Conservation (phyloP, 2,113 vertebrate species). For the Peromyscus maniculatus region DNA sequence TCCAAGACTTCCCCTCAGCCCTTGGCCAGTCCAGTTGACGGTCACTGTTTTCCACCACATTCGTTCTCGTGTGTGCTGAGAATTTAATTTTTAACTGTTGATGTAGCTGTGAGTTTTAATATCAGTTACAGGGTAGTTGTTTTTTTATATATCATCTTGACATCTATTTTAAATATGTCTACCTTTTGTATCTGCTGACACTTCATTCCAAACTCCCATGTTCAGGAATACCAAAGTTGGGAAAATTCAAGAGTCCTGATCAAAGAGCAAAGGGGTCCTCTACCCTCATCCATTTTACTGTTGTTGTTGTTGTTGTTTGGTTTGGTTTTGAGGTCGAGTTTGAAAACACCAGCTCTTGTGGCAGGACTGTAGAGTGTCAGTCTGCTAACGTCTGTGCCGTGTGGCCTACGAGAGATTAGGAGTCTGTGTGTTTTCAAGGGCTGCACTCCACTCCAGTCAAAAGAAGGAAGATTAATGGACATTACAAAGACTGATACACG, state of each 20-base stretch:
- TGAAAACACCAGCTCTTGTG: conserved; percentile 21
- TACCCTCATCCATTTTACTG: background rate
- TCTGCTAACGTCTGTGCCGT: background rate
- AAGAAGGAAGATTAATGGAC: background rate
- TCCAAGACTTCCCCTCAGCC: background rate
- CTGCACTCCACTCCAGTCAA: background rate
- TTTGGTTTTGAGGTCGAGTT: background rate
- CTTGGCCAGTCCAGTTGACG: background rate
- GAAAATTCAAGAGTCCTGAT: conserved; percentile 1
- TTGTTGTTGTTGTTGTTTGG: too few relatives aligned
- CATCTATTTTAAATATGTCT: conserved; percentile 56
- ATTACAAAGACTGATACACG: background rate
- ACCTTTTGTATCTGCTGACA: background rate
- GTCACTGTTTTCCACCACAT: background rate
- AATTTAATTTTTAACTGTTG: conserved; percentile 12
- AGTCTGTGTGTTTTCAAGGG: background rate
- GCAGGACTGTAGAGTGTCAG: background rate
- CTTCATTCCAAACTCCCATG: background rate
- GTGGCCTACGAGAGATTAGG: background rate
- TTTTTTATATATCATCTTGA: conserved; percentile 32
- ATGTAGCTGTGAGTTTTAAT: conserved; percentile 8
- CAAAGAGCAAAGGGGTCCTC: background rate
- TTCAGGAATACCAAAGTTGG: background rate
- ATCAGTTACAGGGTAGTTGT: background rate
- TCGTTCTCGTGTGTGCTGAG: background rate